A percentile compares a stretch with the other conserved stretches of the same genome.
These are phyloP conservation scores for Phaedon cochleariae DNA, from an alignment of 2,888 invertebrate genomes.

Conservation along the genomic window DNA sequence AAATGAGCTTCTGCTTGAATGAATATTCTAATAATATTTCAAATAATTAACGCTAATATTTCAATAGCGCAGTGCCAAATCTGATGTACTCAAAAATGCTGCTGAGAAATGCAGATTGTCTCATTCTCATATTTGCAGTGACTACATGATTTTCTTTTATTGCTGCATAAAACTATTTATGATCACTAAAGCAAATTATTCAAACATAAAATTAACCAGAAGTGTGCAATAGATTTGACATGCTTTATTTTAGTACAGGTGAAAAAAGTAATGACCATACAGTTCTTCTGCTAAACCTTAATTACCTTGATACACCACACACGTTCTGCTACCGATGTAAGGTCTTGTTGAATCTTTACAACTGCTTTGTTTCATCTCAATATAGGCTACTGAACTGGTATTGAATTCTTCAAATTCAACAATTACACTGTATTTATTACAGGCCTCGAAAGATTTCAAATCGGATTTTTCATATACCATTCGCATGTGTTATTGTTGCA, in stretches of 20 bases:
- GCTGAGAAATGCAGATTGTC: neutral
- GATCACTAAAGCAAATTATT: constrained; percentile 46
- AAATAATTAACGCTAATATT: neutral
- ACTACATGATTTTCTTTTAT: constrained; percentile 44
- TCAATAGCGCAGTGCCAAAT: neutral
- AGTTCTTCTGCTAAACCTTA: neutral
- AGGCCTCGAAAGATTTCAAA: too few relatives aligned
- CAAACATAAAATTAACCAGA: constrained; percentile 38
- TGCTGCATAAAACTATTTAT: constrained; percentile 41
- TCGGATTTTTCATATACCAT: too few relatives aligned
- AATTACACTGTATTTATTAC: too few relatives aligned
- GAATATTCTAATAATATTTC: constrained; percentile 6
- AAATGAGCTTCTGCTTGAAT: neutral
- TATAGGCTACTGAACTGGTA: too few relatives aligned
- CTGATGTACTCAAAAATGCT: neutral
- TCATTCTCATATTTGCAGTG: constrained; percentile 41
- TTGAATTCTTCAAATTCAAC: too few relatives aligned
- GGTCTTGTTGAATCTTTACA: neutral
- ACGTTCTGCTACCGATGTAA: neutral
- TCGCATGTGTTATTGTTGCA: too few relatives aligned
- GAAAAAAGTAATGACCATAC: constrained; percentile 12
- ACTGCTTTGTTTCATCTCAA: neutral
- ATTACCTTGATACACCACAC: neutral
- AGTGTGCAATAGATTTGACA: constrained; percentile 24
- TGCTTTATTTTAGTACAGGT: constrained; percentile 17